Percentiles rank a stretch among this genome's conserved stretches.
Conservation (phyloP, 37 sponge, comb jelly and placozoan genomes). For the Chondrosia reniformis region DNA sequence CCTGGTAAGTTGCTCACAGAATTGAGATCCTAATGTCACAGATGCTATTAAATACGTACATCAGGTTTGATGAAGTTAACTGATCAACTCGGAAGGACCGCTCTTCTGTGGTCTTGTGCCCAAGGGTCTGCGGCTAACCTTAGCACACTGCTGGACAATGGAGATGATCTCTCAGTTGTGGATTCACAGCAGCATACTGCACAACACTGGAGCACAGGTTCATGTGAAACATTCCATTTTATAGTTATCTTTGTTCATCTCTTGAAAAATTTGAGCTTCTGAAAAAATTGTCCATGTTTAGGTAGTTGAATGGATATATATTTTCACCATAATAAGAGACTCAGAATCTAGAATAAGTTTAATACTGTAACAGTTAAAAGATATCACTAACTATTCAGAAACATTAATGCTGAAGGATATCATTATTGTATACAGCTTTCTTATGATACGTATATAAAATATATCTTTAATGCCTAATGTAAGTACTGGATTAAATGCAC, state of each 20-base stretch:
- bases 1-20: conserved; percentile 6
- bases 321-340: too few relatives aligned
- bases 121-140: conserved; percentile 38
- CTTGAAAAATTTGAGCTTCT: too few relatives aligned
- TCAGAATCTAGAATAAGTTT: too few relatives aligned
- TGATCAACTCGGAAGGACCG: conserved; percentile 41
- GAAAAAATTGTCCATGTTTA: too few relatives aligned
- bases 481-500: background rate
- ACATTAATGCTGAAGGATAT: background rate
- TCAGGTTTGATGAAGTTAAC: conserved; percentile 3
- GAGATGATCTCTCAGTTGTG: conserved; percentile 21
- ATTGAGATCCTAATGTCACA: too few relatives aligned
- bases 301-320: too few relatives aligned
- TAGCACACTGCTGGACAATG: conserved; percentile 24
- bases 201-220: conserved; percentile 72
- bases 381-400: background rate
- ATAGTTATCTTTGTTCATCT: background rate
- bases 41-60: too few relatives aligned
- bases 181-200: conserved; percentile 46
- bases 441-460: too few relatives aligned
- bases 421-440: too few relatives aligned
- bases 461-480: background rate
- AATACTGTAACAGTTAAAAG: background rate
- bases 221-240: background rate
- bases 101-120: conserved; percentile 44